These are phyloP conservation scores for Cyanoramphus novaezelandiae DNA, from an alignment of 2,113 vertebrate genomes.

Conservation along the genomic window DNA sequence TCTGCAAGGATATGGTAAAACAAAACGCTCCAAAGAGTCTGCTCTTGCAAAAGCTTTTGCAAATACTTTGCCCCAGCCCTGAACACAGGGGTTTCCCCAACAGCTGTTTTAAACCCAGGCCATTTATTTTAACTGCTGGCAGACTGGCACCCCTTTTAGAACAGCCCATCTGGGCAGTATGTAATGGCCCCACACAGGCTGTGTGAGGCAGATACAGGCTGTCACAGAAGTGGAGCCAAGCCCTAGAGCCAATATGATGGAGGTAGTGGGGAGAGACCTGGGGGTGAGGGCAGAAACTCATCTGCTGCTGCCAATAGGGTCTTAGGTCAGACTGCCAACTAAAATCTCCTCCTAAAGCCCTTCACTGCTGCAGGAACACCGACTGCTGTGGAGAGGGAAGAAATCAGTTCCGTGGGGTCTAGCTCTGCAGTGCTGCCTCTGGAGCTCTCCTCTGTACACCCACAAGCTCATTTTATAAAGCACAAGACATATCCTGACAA, in stretches of 20 bases:
- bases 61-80: background rate
- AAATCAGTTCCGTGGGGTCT: background rate
- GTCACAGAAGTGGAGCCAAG: fast-evolving
- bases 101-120: background rate
- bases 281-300: background rate
- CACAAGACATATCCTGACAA: background rate
- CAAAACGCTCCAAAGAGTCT: background rate
- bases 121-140: background rate
- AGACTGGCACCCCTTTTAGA: background rate
- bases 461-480: background rate
- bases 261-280: background rate
- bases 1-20: background rate
- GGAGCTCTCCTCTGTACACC: background rate
- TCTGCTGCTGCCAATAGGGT: background rate
- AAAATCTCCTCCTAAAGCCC: background rate
- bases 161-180: background rate
- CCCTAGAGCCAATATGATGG: background rate
- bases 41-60: background rate
- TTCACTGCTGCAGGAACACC: background rate
- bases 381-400: background rate
- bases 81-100: background rate
- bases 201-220: background rate
- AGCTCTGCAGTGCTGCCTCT: background rate
- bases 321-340: background rate
- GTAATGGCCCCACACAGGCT: background rate